Conservation (phyloP, 2,888 invertebrate genomes). For the Germaria angustata region DNA sequence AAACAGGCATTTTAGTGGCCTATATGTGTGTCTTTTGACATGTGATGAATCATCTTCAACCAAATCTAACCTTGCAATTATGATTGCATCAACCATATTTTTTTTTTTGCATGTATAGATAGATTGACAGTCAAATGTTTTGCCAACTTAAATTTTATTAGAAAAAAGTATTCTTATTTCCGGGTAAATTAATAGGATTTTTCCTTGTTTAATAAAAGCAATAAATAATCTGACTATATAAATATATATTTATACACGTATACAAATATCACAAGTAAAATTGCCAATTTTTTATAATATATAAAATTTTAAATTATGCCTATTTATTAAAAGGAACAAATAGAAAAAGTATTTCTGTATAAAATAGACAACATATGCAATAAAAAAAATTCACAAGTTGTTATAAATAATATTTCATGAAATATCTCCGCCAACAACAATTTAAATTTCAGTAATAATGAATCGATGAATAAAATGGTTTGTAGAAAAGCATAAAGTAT, state of each 20-base stretch:
- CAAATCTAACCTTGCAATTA: too few relatives aligned
- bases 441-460: conserved; percentile 40
- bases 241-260: too few relatives aligned
- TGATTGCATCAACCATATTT: too few relatives aligned
- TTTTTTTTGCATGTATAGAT: too few relatives aligned
- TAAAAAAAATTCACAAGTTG: conserved; percentile 11
- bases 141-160: not conserved
- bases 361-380: not conserved
- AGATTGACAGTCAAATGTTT: too few relatives aligned
- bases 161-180: not conserved
- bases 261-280: not conserved
- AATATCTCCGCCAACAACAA: not conserved
- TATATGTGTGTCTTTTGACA: too few relatives aligned
- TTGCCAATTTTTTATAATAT: not conserved
- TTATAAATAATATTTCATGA: not conserved
- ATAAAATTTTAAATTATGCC: not conserved
- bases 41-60: too few relatives aligned
- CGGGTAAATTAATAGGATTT: not conserved
- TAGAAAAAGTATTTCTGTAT: not conserved
- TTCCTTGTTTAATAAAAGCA: not conserved
- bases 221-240: not conserved
- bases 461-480: conserved; percentile 60
- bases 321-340: not conserved
- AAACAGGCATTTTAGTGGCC: too few relatives aligned
- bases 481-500: conserved; percentile 41